Percentiles rank a stretch among this genome's conserved stretches.
Evolutionary conservation across 2,888 invertebrate species (phyloP).

Genomic region (Pteria penguin): DNA sequence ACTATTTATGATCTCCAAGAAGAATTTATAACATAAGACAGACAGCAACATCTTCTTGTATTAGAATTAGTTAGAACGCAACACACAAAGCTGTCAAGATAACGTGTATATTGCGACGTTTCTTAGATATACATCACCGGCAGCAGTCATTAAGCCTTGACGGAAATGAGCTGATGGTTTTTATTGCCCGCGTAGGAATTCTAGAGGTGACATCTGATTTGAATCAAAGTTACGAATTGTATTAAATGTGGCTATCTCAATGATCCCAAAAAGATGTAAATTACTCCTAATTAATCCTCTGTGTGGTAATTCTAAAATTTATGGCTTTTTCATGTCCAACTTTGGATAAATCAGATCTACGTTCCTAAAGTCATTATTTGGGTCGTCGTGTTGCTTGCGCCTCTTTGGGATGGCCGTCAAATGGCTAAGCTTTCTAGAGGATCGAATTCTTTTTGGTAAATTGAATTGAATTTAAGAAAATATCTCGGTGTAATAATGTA

Average conservation of each 20-base stretch:
- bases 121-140: constrained; percentile 32
- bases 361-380: too few species aligned
- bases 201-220: constrained; percentile 19
- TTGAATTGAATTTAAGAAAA: too few species aligned
- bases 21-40: constrained; percentile 34
- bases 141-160: constrained; percentile 23
- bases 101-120: constrained; percentile 36
- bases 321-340: too few species aligned
- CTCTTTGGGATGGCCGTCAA: too few species aligned
- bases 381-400: too few species aligned
- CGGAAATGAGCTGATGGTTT: constrained; percentile 37
- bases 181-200: constrained; percentile 33
- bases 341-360: too few species aligned
- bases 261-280: background rate
- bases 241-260: background rate
- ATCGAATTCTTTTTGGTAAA: too few species aligned
- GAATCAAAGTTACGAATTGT: constrained; percentile 24
- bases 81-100: constrained; percentile 45
- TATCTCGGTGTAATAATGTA: too few species aligned
- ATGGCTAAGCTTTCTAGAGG: too few species aligned
- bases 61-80: constrained; percentile 42
- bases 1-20: constrained; percentile 36
- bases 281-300: background rate
- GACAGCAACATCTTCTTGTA: constrained; percentile 35
- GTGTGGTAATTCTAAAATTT: too few species aligned